Conservation (phyloP, 2,797 vertebrate genomes). For the Ceryle rudis region DNA sequence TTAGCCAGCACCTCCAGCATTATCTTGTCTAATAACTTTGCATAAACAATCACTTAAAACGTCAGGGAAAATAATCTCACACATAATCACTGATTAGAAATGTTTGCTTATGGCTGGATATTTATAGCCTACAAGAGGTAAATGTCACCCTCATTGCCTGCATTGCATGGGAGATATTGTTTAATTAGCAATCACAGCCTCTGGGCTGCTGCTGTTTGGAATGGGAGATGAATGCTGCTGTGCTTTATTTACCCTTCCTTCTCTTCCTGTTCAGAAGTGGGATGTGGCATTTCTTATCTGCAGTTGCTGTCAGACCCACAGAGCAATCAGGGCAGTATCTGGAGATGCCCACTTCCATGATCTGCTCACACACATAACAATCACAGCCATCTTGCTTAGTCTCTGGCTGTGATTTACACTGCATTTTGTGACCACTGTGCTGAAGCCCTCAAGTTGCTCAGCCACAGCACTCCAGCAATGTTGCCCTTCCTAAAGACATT, state of each 20-base stretch:
- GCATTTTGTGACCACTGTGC: accelerated
- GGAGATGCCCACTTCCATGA: not conserved
- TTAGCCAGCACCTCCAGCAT: not conserved
- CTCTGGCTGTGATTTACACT: accelerated
- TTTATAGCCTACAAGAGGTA: constrained; percentile 62
- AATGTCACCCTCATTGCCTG: constrained; percentile 60
- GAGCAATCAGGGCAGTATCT: not conserved
- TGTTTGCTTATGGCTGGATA: constrained; percentile 64
- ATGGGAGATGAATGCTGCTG: not conserved
- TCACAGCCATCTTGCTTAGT: not conserved
- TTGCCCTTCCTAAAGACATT: not conserved
- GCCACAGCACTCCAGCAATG: not conserved
- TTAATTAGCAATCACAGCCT: constrained; percentile 54
- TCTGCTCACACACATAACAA: not conserved
- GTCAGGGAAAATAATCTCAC: constrained; percentile 46
- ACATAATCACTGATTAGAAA: constrained; percentile 65
- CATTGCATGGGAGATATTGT: constrained; percentile 31
- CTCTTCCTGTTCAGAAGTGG: not conserved
- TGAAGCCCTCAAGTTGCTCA: not conserved
- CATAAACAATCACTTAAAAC: constrained; percentile 42
- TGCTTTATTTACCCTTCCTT: not conserved
- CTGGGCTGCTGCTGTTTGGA: constrained; percentile 13
- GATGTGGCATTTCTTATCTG: not conserved
- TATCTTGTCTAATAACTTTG: constrained; percentile 48
- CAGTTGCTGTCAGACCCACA: not conserved